These are phyloP conservation scores for Delichon dasypus DNA, from an alignment of 2,797 vertebrate species.

Conservation along the genomic window DNA sequence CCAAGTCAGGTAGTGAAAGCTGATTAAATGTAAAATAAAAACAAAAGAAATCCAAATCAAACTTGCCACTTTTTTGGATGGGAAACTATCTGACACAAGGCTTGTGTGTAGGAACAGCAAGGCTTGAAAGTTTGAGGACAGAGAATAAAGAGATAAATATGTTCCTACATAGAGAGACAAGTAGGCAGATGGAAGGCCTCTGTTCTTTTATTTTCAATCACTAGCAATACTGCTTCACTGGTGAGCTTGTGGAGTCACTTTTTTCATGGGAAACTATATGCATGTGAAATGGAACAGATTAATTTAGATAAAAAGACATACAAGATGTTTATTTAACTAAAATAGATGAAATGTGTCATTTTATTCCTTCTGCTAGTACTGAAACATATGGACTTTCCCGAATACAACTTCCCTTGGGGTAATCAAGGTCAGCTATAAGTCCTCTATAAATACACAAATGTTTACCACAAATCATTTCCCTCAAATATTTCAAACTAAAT, in stretches of 20 bases:
- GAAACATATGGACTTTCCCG: not conserved
- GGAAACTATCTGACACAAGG: not conserved
- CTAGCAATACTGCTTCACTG: not conserved
- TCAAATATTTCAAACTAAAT: slow-evolving; percentile 7
- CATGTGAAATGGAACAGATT: not conserved
- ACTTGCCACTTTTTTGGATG: not conserved
- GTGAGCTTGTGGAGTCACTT: not conserved
- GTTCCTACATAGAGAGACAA: not conserved
- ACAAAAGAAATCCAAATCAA: not conserved
- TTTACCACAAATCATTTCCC: not conserved
- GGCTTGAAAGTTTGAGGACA: not conserved
- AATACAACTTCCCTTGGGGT: not conserved
- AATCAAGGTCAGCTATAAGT: not conserved
- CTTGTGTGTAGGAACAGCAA: not conserved
- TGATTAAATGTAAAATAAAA: not conserved
- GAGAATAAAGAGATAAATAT: not conserved
- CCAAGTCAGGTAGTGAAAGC: not conserved
- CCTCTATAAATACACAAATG: not conserved
- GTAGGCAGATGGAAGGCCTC: not conserved
- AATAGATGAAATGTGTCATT: not conserved
- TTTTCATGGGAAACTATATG: not conserved
- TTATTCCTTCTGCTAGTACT: slow-evolving; percentile 2
- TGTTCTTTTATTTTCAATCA: not conserved
- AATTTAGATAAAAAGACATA: not conserved
- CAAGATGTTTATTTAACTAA: slow-evolving; percentile 3